These are phyloP conservation scores for Mechanitis messenoides DNA, from an alignment of 2,888 invertebrate species.

Conservation along the genomic window DNA sequence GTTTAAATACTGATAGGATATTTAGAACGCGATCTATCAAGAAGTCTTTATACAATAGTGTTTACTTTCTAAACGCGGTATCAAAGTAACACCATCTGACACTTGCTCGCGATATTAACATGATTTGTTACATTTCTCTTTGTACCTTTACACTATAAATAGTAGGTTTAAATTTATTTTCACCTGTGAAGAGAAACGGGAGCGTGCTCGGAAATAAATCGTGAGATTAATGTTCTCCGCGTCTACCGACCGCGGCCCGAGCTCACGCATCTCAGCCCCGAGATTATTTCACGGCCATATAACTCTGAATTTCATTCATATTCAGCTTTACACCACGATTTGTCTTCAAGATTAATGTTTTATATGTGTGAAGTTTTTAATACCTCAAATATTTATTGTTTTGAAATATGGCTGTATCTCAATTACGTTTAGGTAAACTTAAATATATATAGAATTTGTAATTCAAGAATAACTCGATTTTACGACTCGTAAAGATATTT, in stretches of 20 bases:
- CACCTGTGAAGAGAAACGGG: constrained; percentile 55
- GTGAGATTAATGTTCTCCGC: constrained; percentile 53
- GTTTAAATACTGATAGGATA: constrained; percentile 24
- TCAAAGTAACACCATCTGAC: constrained; percentile 34
- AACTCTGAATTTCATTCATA: constrained; percentile 15
- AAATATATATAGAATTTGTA: too few species aligned
- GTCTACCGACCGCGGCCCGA: constrained; percentile 20
- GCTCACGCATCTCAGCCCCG: constrained; percentile 16
- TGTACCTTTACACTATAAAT: constrained; percentile 49
- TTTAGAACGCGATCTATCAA: constrained; percentile 32
- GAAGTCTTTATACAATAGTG: constrained; percentile 26
- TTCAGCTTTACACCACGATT: background rate
- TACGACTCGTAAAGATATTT: too few species aligned
- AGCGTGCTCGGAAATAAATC: constrained; percentile 58
- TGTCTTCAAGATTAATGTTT: constrained; percentile 2
- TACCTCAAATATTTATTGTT: too few species aligned
- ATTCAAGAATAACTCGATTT: too few species aligned
- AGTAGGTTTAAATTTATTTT: constrained; percentile 51
- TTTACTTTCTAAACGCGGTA: constrained; percentile 39
- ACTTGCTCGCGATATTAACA: constrained; percentile 39
- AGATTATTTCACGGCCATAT: constrained; percentile 13
- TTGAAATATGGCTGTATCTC: too few species aligned
- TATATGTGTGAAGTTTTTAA: background rate
- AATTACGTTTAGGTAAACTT: too few species aligned
- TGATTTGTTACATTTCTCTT: constrained; percentile 54